Base-by-base conservation (phyloP, 2,888 invertebrate genomes). In the Philonicus albiceps region DNA sequence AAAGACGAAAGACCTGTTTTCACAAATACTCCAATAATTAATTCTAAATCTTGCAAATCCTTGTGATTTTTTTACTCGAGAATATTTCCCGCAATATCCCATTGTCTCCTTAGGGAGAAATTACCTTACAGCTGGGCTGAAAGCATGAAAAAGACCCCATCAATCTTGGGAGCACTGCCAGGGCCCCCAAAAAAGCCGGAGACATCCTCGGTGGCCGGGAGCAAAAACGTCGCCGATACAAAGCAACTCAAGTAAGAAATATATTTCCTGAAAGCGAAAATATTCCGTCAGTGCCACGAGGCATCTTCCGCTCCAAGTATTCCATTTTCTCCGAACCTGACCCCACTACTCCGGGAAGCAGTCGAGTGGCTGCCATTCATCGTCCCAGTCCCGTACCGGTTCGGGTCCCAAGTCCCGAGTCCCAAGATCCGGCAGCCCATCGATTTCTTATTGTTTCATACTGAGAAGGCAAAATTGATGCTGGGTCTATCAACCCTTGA, bases 401-500 rank as follows among this genome's bases (percentile, higher is more conserved):
- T 19, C 27, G n/a, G 30, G 34, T 34, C 34, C 11, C 37, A 27
- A 3, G 40, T 43, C 40, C 11, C 11, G 37, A 37, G 11, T 37
- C 37, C 40, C 40, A 16, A 43, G 34, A 16, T 8, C 72, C 31
- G 34, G 27, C 37, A 30, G 30, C 73, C 16, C 19, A 85, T 76
- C 86, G 43, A 86, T 86, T 86, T 40, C 78, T 72, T 78, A 86
- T 80, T 72, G 80, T 80, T 86, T 76, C 78, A 64, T n/a, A n/a
- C 16, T 43, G 11, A 43, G 22, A 64, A 64, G 72, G 43, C 19
- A 19, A 64, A 72, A 86, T 86, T 86, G 80, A 86, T 78, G 76
- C 76, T 72, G 78, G 72, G 72, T 86, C 64, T 78, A 80, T 76
- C 80, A 86, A 86, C 86, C 78, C 86, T 80, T 86, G 86, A 78